Percentiles rank a stretch among this genome's conserved stretches.
These are phyloP conservation scores for Sceliomorpha sp. DNA, from an alignment of 2,888 invertebrate genomes.

Conservation along the genomic window DNA sequence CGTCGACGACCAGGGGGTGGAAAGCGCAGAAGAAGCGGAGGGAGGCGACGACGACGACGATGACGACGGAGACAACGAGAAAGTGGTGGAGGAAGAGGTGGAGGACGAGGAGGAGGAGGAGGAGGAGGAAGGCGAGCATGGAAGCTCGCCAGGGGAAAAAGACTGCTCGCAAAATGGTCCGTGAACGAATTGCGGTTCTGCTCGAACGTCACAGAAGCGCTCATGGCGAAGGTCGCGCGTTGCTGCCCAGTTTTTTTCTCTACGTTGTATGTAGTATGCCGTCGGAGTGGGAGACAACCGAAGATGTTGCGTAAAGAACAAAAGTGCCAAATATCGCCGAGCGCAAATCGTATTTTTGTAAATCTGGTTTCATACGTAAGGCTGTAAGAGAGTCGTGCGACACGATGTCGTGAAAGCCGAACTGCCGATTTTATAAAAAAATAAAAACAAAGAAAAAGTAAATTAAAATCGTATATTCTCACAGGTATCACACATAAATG, in stretches of 20 bases:
- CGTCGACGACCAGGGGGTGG: conserved; percentile 31
- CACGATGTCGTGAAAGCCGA: conserved; percentile 72
- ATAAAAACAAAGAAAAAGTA: conserved; percentile 45
- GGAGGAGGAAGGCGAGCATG: conserved; percentile 22
- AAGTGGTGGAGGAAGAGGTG: not conserved
- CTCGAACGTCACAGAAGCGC: conserved; percentile 37
- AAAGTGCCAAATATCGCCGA: conserved; percentile 78
- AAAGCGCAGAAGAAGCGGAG: not conserved
- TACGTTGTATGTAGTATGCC: not conserved
- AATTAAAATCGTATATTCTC: conserved; percentile 47
- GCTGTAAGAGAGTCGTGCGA: conserved; percentile 71
- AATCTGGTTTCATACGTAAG: conserved; percentile 79
- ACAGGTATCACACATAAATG: conserved; percentile 50
- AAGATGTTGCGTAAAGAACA: conserved; percentile 60
- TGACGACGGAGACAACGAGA: conserved; percentile 45
- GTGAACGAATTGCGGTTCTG: conserved; percentile 22
- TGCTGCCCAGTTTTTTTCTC: too few species aligned
- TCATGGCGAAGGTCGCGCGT: conserved; percentile 22
- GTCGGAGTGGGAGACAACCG: conserved; percentile 30
- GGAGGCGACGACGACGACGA: conserved; percentile 40
- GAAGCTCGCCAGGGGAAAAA: conserved; percentile 23
- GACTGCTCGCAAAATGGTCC: conserved; percentile 29
- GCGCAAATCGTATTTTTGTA: conserved; percentile 79
- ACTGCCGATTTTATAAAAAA: conserved; percentile 79
- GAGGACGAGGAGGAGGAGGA: conserved; percentile 28